Evolutionary conservation across 1,140 invertebrate species (phyloP).

Genomic region (Lerema accius): DNA sequence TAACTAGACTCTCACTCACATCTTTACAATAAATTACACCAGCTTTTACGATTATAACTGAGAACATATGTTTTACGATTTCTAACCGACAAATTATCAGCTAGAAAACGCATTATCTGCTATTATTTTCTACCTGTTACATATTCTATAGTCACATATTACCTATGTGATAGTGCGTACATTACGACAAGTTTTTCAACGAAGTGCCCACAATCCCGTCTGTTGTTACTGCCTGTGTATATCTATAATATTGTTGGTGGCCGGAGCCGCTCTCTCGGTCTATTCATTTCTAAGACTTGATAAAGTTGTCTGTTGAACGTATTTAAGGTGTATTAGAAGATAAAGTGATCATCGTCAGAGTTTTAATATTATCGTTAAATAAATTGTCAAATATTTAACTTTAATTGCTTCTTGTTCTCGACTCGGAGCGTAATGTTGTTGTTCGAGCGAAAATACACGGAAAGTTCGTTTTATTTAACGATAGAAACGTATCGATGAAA

Average conservation of each 20-base stretch:
- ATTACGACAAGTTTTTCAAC: slow-evolving; percentile 63
- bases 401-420: slow-evolving; percentile 18
- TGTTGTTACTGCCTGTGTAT: slow-evolving; percentile 51
- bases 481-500: too few relatives aligned
- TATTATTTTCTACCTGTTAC: background rate
- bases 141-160: too few relatives aligned
- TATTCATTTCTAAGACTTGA: slow-evolving; percentile 61
- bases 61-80: too few relatives aligned
- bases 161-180: slow-evolving; percentile 43
- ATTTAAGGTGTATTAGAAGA: slow-evolving; percentile 53
- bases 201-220: slow-evolving; percentile 37
- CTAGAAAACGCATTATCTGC: too few relatives aligned
- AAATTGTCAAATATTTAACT: slow-evolving; percentile 40
- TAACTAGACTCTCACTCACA: too few relatives aligned
- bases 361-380: slow-evolving; percentile 36
- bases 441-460: background rate
- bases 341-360: slow-evolving; percentile 31
- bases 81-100: too few relatives aligned
- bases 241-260: slow-evolving; percentile 56
- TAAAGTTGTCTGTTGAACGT: slow-evolving; percentile 71
- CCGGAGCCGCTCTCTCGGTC: slow-evolving; percentile 33
- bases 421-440: slow-evolving; percentile 14
- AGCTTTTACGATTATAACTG: too few relatives aligned
- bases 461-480: background rate
- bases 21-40: too few relatives aligned